Evolutionary conservation across 2,113 vertebrate species (phyloP), one percentile per base, ranked within the genome.

Genomic region (Ciconia stormi): DNA sequence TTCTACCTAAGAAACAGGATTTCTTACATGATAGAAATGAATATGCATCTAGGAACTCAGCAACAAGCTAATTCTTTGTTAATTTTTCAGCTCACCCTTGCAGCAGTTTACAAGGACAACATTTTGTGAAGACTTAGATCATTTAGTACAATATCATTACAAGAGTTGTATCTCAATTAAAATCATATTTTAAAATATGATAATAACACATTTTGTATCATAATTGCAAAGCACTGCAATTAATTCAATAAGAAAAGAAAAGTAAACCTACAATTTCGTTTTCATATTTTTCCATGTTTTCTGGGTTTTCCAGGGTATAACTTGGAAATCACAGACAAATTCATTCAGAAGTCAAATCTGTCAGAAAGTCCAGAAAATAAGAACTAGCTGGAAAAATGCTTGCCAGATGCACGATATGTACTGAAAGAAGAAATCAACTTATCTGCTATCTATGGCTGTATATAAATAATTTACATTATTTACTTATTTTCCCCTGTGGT

Each of bases 311-410:
- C 29, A 44, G 95, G 91, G 44, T 72, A 85, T 58, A 66, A 95
- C 42, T 91, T 97, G 96, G 82, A 97, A 97, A 92, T 97, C 67
- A 98, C 90, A 90, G 59, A 95, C 72, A 89, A 98, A 87, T 97
- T 98, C 36, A 95, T 97, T 89, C 53, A 92, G 72, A 92, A 95
- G 62, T 98, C 93, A 65, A 97, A 95, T 69, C 4, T 90, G 20
- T 82, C 89, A 81, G 47, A 85, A 80, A 82, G 91, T 71, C 38
- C 36, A 56, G 87, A 82, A 83, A 94, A 97, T 55, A 97, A 62
- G 62, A 96, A 84, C 30, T 80, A 70, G 96, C 91, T 78, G 96
- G 78, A 94, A 97, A 97, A 94, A 80, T 92, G 50, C 95, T 97
- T 90, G 53, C 73, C 61, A 94, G 84, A 80, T 98, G 87, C 73